phyloP scores from a whole-genome alignment of 2,888 invertebrate species.

The Pinctada fucata region DNA sequence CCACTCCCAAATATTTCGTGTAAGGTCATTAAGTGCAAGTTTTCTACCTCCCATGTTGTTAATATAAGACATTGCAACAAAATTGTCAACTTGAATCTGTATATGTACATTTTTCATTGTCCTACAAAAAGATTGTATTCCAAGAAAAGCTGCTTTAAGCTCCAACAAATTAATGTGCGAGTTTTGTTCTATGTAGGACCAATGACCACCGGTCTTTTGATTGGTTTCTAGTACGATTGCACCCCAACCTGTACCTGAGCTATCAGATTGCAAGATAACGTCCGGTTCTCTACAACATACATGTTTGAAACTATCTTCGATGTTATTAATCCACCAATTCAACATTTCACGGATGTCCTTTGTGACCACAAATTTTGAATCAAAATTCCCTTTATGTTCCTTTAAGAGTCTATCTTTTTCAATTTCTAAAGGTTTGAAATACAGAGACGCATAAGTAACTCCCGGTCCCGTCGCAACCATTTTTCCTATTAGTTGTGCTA shows the following conservation, averaged over 20 bases:
- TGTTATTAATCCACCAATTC: constrained; percentile 20
- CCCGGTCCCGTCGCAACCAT: constrained; percentile 29
- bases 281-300: constrained; percentile 12
- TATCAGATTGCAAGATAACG: constrained; percentile 12
- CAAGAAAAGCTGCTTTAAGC: constrained; percentile 6
- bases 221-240: not conserved
- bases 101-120: not conserved
- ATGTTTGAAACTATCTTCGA: constrained; percentile 8
- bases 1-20: constrained; percentile 5
- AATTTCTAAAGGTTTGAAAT: constrained; percentile 33
- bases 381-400: constrained; percentile 20
- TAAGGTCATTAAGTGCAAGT: too few species aligned
- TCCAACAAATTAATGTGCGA: constrained; percentile 15
- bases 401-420: constrained; percentile 29
- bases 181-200: constrained; percentile 11
- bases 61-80: constrained; percentile 8
- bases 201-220: constrained; percentile 11
- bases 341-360: not conserved
- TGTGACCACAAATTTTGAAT: constrained; percentile 11
- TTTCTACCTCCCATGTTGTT: constrained; percentile 15
- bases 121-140: constrained; percentile 1
- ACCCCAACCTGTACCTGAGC: constrained; percentile 30
- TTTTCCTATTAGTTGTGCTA: constrained; percentile 38
- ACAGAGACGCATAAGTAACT: constrained; percentile 27
- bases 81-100: constrained; percentile 6